Evolutionary conservation across 2,797 vertebrate genomes (phyloP).

Genomic region (Pangasius djambal): DNA sequence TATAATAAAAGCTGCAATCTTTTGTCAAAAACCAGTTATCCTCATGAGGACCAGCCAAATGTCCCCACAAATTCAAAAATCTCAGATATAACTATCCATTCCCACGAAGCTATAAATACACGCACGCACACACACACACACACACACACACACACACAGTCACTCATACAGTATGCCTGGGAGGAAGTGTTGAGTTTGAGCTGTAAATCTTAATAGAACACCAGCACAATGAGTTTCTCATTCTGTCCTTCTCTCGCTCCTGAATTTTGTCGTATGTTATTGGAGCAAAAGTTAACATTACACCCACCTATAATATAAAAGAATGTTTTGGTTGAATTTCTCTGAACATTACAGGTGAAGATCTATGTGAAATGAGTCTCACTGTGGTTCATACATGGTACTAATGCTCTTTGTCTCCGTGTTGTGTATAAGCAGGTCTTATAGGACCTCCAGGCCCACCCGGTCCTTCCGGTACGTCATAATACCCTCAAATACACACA

Average conservation of each 20-base stretch:
- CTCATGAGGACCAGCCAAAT: not conserved
- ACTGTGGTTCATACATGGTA: not conserved
- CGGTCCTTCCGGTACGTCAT: conserved; percentile 70
- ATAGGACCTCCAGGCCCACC: conserved; percentile 70
- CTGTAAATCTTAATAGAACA: not conserved
- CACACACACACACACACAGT: not conserved
- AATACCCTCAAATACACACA: not conserved
- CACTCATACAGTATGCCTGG: not conserved
- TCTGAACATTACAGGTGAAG: not conserved
- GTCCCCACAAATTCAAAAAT: not conserved
- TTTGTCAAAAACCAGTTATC: not conserved
- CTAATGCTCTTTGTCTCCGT: not conserved
- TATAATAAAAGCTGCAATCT: not conserved
- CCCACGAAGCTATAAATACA: not conserved
- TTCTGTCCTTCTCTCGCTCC: not conserved
- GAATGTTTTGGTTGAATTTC: not conserved
- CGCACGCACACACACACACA: too few species aligned
- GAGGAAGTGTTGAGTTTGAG: not conserved
- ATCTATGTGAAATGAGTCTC: too few species aligned
- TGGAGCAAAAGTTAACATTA: not conserved
- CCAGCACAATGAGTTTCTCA: not conserved
- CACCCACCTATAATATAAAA: not conserved
- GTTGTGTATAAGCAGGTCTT: conserved; percentile 13
- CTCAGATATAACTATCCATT: not conserved
- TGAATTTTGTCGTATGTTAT: not conserved